phyloP scores from a whole-genome alignment of 1,140 invertebrate species.

The Brachionus asplanchnoidis region DNA sequence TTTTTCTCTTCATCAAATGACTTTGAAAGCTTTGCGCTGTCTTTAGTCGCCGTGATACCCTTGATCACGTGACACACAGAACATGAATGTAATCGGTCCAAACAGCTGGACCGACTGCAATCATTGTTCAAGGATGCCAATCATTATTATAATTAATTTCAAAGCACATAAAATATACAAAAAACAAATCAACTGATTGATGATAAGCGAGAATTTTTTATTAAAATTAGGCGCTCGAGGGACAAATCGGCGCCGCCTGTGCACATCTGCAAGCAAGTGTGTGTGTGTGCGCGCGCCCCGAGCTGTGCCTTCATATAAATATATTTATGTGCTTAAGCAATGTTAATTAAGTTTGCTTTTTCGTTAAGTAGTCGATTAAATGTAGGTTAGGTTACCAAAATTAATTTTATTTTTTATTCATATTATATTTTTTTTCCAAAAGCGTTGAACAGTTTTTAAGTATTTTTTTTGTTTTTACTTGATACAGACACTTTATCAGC shows the following conservation, averaged over 20 bases:
- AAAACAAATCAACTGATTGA: neutral
- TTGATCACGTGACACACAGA: neutral
- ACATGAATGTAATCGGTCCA: neutral
- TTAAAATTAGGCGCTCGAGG: neutral
- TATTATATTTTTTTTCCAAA: neutral
- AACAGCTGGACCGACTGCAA: neutral
- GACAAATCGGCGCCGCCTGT: neutral
- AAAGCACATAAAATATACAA: neutral
- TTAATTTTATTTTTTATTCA: neutral
- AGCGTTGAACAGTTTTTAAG: neutral
- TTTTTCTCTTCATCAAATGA: neutral
- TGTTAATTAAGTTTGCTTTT: slow-evolving; percentile 24
- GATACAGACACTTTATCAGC: neutral
- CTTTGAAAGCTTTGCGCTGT: neutral
- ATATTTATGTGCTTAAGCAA: neutral
- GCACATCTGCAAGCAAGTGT: neutral
- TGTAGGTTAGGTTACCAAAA: slow-evolving; percentile 30
- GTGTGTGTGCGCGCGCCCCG: neutral
- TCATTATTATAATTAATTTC: neutral
- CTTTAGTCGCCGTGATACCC: neutral
- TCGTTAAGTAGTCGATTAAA: slow-evolving; percentile 13
- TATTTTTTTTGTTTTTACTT: neutral
- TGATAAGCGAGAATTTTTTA: neutral
- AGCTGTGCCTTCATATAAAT: neutral
- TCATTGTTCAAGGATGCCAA: neutral